Base-by-base conservation (phyloP, 2,113 vertebrate genomes). In the Furnarius figulus region DNA sequence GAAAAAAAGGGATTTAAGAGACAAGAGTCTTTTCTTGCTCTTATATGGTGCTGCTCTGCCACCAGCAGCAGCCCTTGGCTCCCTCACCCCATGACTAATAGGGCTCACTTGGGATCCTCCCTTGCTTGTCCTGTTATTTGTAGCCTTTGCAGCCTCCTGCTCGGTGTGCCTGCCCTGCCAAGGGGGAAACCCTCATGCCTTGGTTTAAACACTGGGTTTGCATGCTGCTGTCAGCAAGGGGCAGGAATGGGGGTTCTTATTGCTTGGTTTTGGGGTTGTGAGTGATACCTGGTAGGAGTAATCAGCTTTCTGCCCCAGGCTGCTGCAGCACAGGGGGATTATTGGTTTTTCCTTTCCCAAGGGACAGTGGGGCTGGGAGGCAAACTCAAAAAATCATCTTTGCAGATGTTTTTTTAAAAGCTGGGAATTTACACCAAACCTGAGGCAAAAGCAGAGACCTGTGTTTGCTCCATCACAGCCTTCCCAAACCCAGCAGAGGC, bases 51-150 rank as follows among this genome's bases (percentile, higher is more conserved):
- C 88, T 97, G 93, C 92, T 50, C 14, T 46, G 85, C 66, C 85
- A 83, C 76, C 90, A 87, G 77, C 68, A 63, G 63, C 78, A 90
- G 71, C 73, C 53, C 49, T 27, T 35, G 27, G 74, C 83, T 90
- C 84, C 80, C 55, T 91, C 21, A 27, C 95, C 96, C 95, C 49
- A 2, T 94, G 91, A 97, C 96, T 95, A 82, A 96, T 65, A 24
- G 18, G 61, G 78, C 74, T 95, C 76, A 31, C 78, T 65, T 53
- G 67, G 96, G 77, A 94, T 89, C 93, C 96, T 89, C 91, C 95
- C 90, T 90, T 86, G 55, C 95, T 95, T 90, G 82, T 78, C 85
- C 95, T 63, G 83, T 62, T 97, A 79, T 94, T 95, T 97, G 96
- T 87, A 82, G 83, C 86, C 85, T 95, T 83, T 65, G 83, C 70